Evolutionary conservation across 1,140 invertebrate species (phyloP), one percentile per base, ranked within the genome.

Genomic region (Grapholita molesta): DNA sequence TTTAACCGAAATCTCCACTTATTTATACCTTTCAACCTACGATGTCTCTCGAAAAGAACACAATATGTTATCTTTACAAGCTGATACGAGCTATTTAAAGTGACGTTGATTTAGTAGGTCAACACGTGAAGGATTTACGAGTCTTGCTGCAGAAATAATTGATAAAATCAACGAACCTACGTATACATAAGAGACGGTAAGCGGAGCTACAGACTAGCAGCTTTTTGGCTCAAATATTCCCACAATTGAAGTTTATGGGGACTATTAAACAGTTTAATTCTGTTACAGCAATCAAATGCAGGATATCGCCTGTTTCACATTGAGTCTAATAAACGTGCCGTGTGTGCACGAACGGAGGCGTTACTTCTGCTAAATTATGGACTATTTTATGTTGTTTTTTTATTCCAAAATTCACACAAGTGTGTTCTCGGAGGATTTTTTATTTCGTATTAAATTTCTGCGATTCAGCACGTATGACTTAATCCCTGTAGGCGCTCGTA

Each of bases 1-100:
- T 82, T 83, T 78, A 84, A 83, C 72, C 76, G 74, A 80, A 80
- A 78, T 78, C 71, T 80, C 75, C 75, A 79, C 77, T 80, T 81
- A 80, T 83, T 80, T 82, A 76, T 77, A 77, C 71, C 73, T 76
- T 81, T 82, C 74, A 76, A 61, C 35, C 55, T 69, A 42, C 53
- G 65, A 70, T 71, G 68, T 30, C 70, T 65, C 57, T 72, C 52
- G 42, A 71, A 18, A 68, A 64, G 23, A 32, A 53, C 15, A 57
- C 64, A 38, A 61, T 61, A 32, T 57, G 53, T 57, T 61, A 61
- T 61, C 32, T 61, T 61, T 7, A 12, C 12, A 15, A n/a, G 24
- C 24, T 30, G 5, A 61, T 61, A 61, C 24, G 24, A 61, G 55
- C n/a, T 30, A 32, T 61, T 61, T 61, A 32, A 32, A 61, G 24